A percentile compares a stretch with the other conserved stretches of the same genome.
phyloP scores from a whole-genome alignment of 1,140 invertebrate genomes.

The Ylistrum balloti region DNA sequence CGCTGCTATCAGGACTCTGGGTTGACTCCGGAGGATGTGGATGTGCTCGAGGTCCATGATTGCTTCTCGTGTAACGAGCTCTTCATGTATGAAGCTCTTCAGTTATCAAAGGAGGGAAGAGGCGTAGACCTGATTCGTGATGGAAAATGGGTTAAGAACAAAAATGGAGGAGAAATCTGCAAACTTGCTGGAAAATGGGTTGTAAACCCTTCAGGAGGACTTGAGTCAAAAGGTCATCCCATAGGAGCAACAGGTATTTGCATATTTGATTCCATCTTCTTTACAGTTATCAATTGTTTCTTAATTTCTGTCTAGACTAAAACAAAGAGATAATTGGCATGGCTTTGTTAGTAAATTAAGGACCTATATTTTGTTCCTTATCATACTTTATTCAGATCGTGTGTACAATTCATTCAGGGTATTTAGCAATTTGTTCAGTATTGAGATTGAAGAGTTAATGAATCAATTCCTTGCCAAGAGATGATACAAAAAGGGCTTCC shows the following conservation, averaged over 20 bases:
- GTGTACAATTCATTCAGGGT: too few relatives aligned
- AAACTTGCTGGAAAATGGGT: constrained; percentile 94
- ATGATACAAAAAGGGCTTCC: too few relatives aligned
- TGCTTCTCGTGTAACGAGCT: constrained; percentile 99
- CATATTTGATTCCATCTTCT: not conserved
- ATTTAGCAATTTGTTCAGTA: too few relatives aligned
- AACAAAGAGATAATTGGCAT: too few relatives aligned
- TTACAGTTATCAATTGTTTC: too few relatives aligned
- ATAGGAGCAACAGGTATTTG: constrained; percentile 94
- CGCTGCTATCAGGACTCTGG: constrained; percentile 90
- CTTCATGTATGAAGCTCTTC: constrained; percentile 98
- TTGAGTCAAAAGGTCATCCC: constrained; percentile 99
- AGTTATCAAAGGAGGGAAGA: constrained; percentile 89
- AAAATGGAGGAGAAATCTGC: constrained; percentile 72
- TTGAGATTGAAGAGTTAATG: too few relatives aligned
- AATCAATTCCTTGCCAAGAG: too few relatives aligned
- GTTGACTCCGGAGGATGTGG: constrained; percentile 90
- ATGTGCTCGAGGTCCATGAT: constrained; percentile 98
- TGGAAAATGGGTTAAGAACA: constrained; percentile 72
- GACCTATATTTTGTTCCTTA: too few relatives aligned
- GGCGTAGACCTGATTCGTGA: constrained; percentile 70
- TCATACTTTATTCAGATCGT: too few relatives aligned
- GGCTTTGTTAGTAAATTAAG: too few relatives aligned
- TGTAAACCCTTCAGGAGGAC: constrained; percentile 97
- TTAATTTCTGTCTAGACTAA: not conserved